Evolutionary conservation across 2,888 invertebrate species (phyloP), one percentile per base, ranked within the genome.

Genomic region (Phaonia tiefii): DNA sequence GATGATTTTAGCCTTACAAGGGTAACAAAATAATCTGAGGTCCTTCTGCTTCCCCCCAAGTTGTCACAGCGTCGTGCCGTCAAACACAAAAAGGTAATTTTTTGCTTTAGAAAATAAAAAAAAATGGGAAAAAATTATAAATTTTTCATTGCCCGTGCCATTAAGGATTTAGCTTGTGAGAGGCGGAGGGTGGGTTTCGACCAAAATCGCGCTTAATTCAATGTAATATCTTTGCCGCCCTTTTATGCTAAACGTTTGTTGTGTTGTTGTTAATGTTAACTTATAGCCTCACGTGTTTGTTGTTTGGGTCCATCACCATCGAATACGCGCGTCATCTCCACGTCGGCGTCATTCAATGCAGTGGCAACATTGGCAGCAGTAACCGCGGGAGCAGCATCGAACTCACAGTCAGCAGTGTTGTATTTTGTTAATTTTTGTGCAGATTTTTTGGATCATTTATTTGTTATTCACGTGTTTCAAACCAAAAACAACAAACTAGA

Each of bases 381-480:
- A 13, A 2, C 66, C 15, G 54, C 42, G 66, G 44, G 15, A 39
- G 42, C n/a, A 69, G 42, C 31, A 31, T 3, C 8, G 8, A 31
- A 31, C 31, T 31, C 46, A 72, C 46, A 65, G 58, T 58, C 63
- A 42, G 67, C 66, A 58, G 73, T 66, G 17, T 66, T 37, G 31
- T 58, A 58, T 39, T 39, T 39, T 60, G 60, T 60, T 60, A 39
- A 20, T 15, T 37, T 42, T 69, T 73, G 60, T n/a, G n/a, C 8
- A 31, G 3, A 5, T 31, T 76, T 54, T 75, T 75, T 81, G 75
- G 63, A 78, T 72, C 75, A 81, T 78, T 81, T 81, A 78, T 78
- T 81, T 78, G 78, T 66, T 72, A 81, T 81, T 81, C 81, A 78
- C 81, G 81, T 81, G 81, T 81, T 81, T 81, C 42, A 51, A 54